Evolutionary conservation across 92 coral and sea anemone species (phyloP).

Genomic region (Parazoanthus atlanticus): DNA sequence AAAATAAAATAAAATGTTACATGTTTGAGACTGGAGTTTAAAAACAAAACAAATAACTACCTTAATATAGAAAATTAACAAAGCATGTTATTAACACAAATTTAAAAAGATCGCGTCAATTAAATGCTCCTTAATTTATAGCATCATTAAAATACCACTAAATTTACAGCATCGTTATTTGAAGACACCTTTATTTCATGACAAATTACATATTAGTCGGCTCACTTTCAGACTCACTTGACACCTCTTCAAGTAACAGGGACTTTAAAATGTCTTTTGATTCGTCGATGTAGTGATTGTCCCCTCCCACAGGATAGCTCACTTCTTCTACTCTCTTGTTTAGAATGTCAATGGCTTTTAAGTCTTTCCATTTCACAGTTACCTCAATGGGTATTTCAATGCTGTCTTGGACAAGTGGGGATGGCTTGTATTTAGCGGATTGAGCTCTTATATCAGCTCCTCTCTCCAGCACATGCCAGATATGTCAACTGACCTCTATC

Average conservation of each 20-base stretch:
- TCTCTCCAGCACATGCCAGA: conserved; percentile 54
- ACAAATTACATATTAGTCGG: no score
- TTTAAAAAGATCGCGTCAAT: no score
- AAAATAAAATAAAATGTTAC: no score
- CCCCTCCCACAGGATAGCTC: conserved; percentile 46
- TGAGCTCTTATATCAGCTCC: conserved; percentile 55
- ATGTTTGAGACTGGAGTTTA: no score
- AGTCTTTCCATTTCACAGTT: conserved; percentile 42
- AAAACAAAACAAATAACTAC: no score
- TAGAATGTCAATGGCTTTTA: conserved; percentile 40
- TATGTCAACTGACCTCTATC: conserved; percentile 17
- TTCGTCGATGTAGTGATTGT: conserved; percentile 49
- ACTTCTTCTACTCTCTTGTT: conserved; percentile 45
- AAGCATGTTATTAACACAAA: no score
- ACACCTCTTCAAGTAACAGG: conserved; percentile 36
- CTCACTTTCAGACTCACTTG: conserved; percentile 43
- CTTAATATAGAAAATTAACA: no score
- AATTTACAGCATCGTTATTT: no score
- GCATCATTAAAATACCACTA: no score
- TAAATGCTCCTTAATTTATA: no score
- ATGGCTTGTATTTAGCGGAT: conserved; percentile 54
- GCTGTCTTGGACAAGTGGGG: conserved; percentile 69
- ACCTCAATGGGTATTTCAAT: conserved; percentile 60
- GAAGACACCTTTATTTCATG: no score
- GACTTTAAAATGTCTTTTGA: conserved; percentile 48